These are phyloP conservation scores for Osmoderma eremita DNA, from an alignment of 2,888 invertebrate species.

Conservation along the genomic window DNA sequence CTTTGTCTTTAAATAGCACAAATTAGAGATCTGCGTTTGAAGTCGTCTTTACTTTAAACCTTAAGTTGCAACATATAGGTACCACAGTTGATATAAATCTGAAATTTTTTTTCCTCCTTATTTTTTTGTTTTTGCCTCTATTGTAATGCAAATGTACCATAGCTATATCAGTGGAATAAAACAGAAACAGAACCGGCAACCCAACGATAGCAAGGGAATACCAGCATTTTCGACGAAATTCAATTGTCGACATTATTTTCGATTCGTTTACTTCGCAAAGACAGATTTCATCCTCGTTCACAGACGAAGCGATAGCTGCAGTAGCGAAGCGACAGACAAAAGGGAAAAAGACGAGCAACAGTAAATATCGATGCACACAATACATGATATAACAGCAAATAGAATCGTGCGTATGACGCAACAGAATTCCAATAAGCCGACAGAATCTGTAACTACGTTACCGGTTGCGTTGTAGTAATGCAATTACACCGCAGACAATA, in stretches of 20 bases:
- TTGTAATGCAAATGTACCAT: no score
- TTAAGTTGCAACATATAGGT: no score
- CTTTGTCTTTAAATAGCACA: no score
- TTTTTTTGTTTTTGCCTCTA: neutral
- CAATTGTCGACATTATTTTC: constrained; percentile 53
- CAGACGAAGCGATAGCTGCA: constrained; percentile 27
- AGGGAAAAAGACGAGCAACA: constrained; percentile 17
- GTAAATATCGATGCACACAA: constrained; percentile 8
- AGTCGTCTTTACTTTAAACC: no score
- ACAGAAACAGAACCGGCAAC: neutral
- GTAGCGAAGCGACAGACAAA: constrained; percentile 1
- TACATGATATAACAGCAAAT: neutral
- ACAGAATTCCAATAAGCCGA: constrained; percentile 16
- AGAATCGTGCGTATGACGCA: neutral
- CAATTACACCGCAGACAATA: constrained; percentile 8
- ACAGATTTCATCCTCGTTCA: constrained; percentile 40
- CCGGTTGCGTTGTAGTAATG: constrained; percentile 18
- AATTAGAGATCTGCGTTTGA: no score
- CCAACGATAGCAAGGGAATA: constrained; percentile 22
- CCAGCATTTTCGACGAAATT: constrained; percentile 45
- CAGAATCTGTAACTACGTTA: constrained; percentile 4
- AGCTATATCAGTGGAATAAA: no score
- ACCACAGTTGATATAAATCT: no score
- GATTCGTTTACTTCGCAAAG: constrained; percentile 50
- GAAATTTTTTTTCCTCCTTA: neutral